Evolutionary conservation across 2,888 invertebrate genomes (phyloP).

Genomic region (Eudemis profundana): DNA sequence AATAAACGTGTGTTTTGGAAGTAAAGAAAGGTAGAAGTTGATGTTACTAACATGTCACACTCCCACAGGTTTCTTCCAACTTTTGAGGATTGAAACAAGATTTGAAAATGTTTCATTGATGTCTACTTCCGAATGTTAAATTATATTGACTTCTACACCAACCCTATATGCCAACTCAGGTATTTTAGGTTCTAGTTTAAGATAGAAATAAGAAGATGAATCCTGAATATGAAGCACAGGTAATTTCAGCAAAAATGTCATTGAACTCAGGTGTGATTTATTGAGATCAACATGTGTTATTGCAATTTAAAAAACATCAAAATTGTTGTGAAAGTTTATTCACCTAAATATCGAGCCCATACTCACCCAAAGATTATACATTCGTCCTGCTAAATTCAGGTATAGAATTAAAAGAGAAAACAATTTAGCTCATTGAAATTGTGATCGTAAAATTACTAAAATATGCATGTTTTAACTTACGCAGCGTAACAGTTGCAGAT

Average conservation of each 20-base stretch:
- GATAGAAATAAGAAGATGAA: not conserved
- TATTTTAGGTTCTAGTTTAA: slow-evolving; percentile 12
- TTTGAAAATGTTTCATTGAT: slow-evolving; percentile 61
- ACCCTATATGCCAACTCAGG: slow-evolving; percentile 48
- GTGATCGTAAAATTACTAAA: slow-evolving; percentile 12
- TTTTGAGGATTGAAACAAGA: slow-evolving; percentile 54
- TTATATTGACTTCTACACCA: slow-evolving; percentile 59
- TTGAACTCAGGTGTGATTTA: slow-evolving; percentile 6
- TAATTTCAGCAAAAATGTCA: slow-evolving; percentile 19
- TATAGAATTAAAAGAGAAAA: slow-evolving; percentile 36
- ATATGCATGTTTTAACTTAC: slow-evolving; percentile 15
- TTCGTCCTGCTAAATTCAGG: slow-evolving; percentile 2
- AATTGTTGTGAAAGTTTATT: slow-evolving; percentile 23
- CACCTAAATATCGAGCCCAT: slow-evolving; percentile 33
- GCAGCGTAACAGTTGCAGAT: slow-evolving; percentile 27
- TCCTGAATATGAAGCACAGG: slow-evolving; percentile 11
- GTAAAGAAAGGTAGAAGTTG: slow-evolving; percentile 20
- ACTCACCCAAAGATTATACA: slow-evolving; percentile 1
- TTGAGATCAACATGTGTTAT: slow-evolving; percentile 18
- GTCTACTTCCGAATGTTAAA: slow-evolving; percentile 55
- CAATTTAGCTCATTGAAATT: slow-evolving; percentile 28
- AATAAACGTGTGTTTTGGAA: slow-evolving; percentile 2
- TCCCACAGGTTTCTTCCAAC: slow-evolving; percentile 57
- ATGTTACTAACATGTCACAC: slow-evolving; percentile 65
- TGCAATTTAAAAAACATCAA: slow-evolving; percentile 8